Evolutionary conservation across 2,113 vertebrate species (phyloP).

Genomic region (Boleophthalmus pectinirostris): DNA sequence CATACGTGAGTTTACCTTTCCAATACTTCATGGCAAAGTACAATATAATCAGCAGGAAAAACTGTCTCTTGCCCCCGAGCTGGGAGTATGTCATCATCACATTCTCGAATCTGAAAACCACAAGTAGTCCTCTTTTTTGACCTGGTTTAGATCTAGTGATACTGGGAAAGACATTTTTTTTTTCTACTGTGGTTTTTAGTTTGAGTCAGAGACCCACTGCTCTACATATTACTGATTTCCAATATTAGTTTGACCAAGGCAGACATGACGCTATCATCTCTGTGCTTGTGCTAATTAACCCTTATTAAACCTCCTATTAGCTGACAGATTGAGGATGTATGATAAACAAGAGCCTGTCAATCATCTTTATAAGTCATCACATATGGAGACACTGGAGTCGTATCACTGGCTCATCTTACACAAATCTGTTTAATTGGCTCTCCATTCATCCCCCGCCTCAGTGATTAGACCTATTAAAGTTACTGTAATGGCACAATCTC

Average conservation of each 20-base stretch:
- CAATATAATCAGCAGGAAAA: too few relatives aligned
- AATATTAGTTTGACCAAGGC: slow-evolving; percentile 8
- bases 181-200: too few relatives aligned
- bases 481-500: slow-evolving; percentile 75
- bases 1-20: too few relatives aligned
- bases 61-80: too few relatives aligned
- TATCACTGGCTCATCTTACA: slow-evolving; percentile 57
- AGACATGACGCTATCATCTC: not conserved
- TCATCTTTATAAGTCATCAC: slow-evolving; percentile 53
- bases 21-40: too few relatives aligned
- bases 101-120: too few relatives aligned
- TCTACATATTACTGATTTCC: not conserved
- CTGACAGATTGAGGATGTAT: not conserved
- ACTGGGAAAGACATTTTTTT: too few relatives aligned
- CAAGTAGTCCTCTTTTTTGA: too few relatives aligned
- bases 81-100: too few relatives aligned
- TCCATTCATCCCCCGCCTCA: slow-evolving; percentile 67
- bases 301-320: slow-evolving; percentile 16
- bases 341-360: slow-evolving; percentile 47
- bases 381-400: slow-evolving; percentile 57
- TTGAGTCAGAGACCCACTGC: too few relatives aligned
- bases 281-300: not conserved
- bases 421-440: slow-evolving; percentile 74
- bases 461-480: slow-evolving; percentile 75
- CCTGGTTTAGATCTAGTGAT: too few relatives aligned